Evolutionary conservation across 2,888 invertebrate species (phyloP).

Genomic region (Alviniconcha strummeri): DNA sequence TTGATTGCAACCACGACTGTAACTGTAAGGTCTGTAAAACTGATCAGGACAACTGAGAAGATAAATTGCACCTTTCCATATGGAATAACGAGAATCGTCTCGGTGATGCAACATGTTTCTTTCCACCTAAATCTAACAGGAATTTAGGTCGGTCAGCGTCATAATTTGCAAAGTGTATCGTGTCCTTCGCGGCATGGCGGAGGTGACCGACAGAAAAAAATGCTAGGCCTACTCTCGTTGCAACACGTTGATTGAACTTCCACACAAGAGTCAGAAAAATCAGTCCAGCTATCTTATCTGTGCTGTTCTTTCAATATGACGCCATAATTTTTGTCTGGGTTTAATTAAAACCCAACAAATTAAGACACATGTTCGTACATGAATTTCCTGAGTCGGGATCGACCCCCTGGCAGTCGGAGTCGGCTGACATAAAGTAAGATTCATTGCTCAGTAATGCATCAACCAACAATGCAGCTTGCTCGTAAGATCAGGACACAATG

Average conservation of each 20-base stretch:
- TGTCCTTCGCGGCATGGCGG: constrained; percentile 38
- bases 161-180: constrained; percentile 28
- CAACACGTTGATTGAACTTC: not conserved
- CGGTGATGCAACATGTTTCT: constrained; percentile 18
- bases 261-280: not conserved
- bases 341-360: constrained; percentile 21
- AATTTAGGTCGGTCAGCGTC: constrained; percentile 38
- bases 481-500: not conserved
- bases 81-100: constrained; percentile 20
- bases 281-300: not conserved
- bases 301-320: no score
- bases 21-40: not conserved
- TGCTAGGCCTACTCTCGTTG: not conserved
- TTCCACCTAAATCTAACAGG: constrained; percentile 26
- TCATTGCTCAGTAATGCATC: not conserved
- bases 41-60: not conserved
- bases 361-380: constrained; percentile 35
- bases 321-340: not conserved
- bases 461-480: not conserved
- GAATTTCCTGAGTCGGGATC: constrained; percentile 28
- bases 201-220: constrained; percentile 32
- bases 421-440: not conserved
- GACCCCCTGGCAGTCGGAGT: constrained; percentile 16
- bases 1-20: not conserved
- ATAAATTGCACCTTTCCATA: constrained; percentile 21